phyloP scores from a whole-genome alignment of 2,113 vertebrate genomes.

The Eulemur rufifrons region DNA sequence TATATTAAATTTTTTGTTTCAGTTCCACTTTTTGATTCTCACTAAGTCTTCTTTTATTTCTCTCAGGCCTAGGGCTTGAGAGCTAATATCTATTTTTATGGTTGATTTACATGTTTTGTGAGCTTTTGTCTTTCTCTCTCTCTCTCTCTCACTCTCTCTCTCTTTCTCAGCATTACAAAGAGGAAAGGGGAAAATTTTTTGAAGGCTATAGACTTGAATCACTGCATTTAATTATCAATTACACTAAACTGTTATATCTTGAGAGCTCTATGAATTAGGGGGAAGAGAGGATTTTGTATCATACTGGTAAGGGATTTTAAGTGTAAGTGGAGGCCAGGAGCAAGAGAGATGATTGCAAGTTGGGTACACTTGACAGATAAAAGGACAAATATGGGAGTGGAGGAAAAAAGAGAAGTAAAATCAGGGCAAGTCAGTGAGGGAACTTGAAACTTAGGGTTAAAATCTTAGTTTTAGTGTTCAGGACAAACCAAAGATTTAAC shows the following conservation, averaged over 20 bases:
- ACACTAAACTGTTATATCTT: background rate
- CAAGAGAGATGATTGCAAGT: background rate
- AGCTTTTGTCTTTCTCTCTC: background rate
- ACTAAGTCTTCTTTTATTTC: conserved; percentile 1
- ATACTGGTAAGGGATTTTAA: background rate
- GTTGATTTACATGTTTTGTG: conserved; percentile 22
- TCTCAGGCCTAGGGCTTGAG: background rate
- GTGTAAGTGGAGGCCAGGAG: background rate
- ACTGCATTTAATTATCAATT: conserved; percentile 21
- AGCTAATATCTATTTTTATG: conserved; percentile 29
- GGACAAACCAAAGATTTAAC: background rate
- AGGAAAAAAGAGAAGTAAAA: conserved; percentile 54
- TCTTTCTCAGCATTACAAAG: background rate
- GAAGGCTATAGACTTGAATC: background rate
- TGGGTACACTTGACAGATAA: background rate
- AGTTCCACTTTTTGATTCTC: conserved; percentile 44
- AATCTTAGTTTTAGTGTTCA: background rate
- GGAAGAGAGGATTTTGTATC: background rate
- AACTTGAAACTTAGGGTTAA: conserved; percentile 46
- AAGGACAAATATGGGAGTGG: background rate
- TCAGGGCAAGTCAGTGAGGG: conserved; percentile 47
- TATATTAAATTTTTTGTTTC: conserved; percentile 45
- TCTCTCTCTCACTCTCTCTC: background rate
- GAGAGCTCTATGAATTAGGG: background rate
- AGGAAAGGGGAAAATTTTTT: conserved; percentile 1